A percentile compares a stretch with the other conserved stretches of the same genome.
Evolutionary conservation across 2,113 vertebrate genomes (phyloP).

Genomic region (Brachyhypopomus occidentalis): DNA sequence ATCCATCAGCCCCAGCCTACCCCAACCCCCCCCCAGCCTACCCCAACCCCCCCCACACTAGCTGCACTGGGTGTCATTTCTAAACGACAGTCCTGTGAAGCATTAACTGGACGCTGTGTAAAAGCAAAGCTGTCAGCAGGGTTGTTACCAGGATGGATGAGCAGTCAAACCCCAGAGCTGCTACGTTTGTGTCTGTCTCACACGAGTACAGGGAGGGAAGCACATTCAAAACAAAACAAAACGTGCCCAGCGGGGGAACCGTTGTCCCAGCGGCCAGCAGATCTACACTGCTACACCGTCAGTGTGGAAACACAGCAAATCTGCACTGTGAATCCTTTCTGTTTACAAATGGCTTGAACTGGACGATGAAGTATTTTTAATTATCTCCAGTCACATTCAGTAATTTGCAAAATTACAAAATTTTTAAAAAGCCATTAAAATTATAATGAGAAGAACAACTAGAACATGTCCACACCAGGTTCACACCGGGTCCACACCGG

Average conservation of each 20-base stretch:
- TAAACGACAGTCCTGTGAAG: slow-evolving; percentile 72
- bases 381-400: too few relatives aligned
- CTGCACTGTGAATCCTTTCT: too few relatives aligned
- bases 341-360: not conserved
- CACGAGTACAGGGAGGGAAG: not conserved
- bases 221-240: not conserved
- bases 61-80: slow-evolving; percentile 67
- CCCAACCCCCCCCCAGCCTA: too few relatives aligned
- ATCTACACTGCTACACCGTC: not conserved
- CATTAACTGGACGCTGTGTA: slow-evolving; percentile 57
- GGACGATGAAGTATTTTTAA: not conserved
- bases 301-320: not conserved
- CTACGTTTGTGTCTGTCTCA: not conserved
- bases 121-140: slow-evolving; percentile 41
- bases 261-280: too few relatives aligned
- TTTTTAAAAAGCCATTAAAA: too few relatives aligned
- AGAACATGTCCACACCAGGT: too few relatives aligned
- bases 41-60: too few relatives aligned
- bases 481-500: too few relatives aligned
- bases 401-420: too few relatives aligned
- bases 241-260: not conserved
- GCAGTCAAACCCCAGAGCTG: not conserved
- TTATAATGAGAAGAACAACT: too few relatives aligned
- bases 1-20: too few relatives aligned
- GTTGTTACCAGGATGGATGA: slow-evolving; percentile 60